Base-by-base conservation (phyloP, 2,888 invertebrate genomes). In the Blera fallax region DNA sequence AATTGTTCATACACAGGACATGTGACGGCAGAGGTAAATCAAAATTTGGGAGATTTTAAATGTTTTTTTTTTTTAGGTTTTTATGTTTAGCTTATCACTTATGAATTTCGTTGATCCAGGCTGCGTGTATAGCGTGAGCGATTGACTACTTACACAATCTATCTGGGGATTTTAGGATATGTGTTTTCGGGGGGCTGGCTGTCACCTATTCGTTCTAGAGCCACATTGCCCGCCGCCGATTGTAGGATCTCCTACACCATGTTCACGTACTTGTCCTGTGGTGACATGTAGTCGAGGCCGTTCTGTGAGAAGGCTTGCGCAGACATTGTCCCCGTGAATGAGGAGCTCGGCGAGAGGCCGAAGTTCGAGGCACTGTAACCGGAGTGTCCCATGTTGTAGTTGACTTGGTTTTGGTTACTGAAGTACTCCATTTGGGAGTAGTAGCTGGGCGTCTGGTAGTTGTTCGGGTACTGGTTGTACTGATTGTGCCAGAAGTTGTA, bases 401-500 rank as follows among this genome's bases (percentile, higher is more conserved):
- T 92, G 73, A 92, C 91, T 89, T 92, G 92, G 65, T 91, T 92
- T 88, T 92, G 92, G 84, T 92, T 92, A 89, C 92, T 92, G 16
- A 92, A 92, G 88, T 92, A 92, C 81, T 92, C 92, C 92, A 92
- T 92, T 88, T 92, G 92, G 0, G 92, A 91, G 88, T 92, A 92
- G 82, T 92, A 92, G 88, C 90, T 90, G 76, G 92, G 91, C 81
- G 92, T 90, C 87, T 92, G 92, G 58, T 92, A 92, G 81, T 92
- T 92, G 77, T 92, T 92, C 1, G 92, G 92, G 74, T 92, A 92
- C 77, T 92, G 92, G 82, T 92, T 91, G 78, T 92, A 92, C 88
- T 92, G 92, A 80, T 92, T 92, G 89, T 92, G 92, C 92, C 92
- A 92, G 88, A 92, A 92, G 82, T 92, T 92, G 88, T 92, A 92